These are phyloP conservation scores for Ceratosolen fusciceps DNA, from an alignment of 1,140 invertebrate genomes.

Conservation along the genomic window DNA sequence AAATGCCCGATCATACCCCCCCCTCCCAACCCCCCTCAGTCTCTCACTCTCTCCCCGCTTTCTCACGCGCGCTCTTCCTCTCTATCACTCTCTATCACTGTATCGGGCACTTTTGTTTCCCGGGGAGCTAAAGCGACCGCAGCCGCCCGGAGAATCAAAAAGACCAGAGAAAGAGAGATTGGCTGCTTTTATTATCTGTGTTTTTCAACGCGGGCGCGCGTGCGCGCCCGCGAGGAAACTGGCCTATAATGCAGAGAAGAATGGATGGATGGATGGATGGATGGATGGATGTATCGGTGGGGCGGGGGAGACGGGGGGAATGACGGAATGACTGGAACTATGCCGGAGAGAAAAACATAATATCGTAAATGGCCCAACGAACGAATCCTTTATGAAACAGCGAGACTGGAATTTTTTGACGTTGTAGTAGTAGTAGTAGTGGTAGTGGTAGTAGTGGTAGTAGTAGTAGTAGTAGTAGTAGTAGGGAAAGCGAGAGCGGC, in stretches of 20 bases:
- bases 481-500: conserved; percentile 55
- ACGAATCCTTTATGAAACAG: conserved; percentile 67
- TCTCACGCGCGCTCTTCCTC: too few species aligned
- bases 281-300: not conserved
- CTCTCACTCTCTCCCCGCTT: too few species aligned
- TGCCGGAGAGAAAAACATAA: conserved; percentile 53
- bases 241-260: not conserved
- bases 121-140: not conserved
- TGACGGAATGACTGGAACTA: not conserved
- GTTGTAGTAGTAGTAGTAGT: too few species aligned
- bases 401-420: conserved; percentile 68
- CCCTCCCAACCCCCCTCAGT: too few species aligned
- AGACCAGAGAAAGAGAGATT: not conserved
- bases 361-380: conserved; percentile 67
- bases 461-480: too few species aligned
- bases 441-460: too few species aligned
- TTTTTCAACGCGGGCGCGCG: not conserved
- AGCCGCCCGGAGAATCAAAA: not conserved
- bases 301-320: too few species aligned
- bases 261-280: not conserved
- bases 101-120: conserved; percentile 20
- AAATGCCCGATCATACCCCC: conserved; percentile 41
- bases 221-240: not conserved
- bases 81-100: too few species aligned
- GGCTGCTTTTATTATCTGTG: not conserved